Evolutionary conservation across 92 coral and sea anemone genomes (phyloP), one percentile per base, ranked within the genome.

Genomic region (Actinostola sp.): DNA sequence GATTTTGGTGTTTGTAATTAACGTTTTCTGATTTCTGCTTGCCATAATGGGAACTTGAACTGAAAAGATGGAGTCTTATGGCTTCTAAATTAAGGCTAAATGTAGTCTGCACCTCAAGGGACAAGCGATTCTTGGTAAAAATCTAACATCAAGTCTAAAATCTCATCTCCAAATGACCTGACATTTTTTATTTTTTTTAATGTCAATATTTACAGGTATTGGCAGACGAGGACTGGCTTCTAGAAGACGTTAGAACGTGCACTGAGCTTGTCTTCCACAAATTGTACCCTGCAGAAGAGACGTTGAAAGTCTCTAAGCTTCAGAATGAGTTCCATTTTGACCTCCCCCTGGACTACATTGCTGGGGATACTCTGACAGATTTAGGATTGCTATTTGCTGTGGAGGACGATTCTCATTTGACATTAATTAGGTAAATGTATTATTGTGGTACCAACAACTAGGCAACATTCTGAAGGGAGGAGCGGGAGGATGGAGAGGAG

Each of bases 311-410:
- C 67, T 73, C 77, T 3, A 61, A 64, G 19, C 60, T 92, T 27
- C 95, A 92, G 63, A 89, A 92, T 76, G 94, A 89, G 85, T 85
- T 82, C 65, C 94, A 89, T 65, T 92, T 89, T 75, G 97, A 92
- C 63, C 61, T 92, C 35, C 91, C 89, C 4, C 64, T 75, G 39
- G 83, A 73, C 73, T 92, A 92, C 75, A 68, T 68, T 70, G 94
- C 82, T 31, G 83, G 82, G 0, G 97, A 92, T 49, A 71, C 86
- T 13, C 52, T 92, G 26, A 67, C 79, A 57, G 97, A 92, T 34
- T 60, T 92, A 29, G 97, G 97, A 42, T 65, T 90, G 15, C 59
- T 90, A 23, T 90, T 90, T 63, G 86, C 80, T 20, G 32, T 76
- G 0, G 97, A 87, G 65, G 74, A 80, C 20, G 88, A 90, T 49